Evolutionary conservation across 2,113 vertebrate species (phyloP).

Genomic region (Hemicordylus capensis): DNA sequence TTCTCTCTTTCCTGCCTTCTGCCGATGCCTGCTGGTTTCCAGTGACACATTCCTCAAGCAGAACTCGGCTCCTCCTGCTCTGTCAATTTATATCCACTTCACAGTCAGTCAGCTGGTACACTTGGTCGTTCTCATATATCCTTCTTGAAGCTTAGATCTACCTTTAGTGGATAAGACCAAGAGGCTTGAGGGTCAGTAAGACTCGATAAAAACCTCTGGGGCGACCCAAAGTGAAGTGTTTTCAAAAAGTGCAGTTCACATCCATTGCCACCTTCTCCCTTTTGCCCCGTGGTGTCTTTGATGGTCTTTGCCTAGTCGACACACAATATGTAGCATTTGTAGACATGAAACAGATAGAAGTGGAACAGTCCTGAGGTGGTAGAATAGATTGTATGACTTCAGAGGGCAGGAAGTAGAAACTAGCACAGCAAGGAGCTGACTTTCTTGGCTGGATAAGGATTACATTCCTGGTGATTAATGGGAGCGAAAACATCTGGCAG

Average conservation of each 20-base stretch:
- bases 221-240: background rate
- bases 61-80: too few species aligned
- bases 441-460: too few species aligned
- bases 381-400: too few species aligned
- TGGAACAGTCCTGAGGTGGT: too few species aligned
- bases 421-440: too few species aligned
- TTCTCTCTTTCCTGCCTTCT: background rate
- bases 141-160: background rate
- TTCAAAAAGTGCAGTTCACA: background rate
- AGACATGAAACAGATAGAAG: too few species aligned
- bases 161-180: background rate
- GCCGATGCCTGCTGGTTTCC: background rate
- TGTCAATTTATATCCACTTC: background rate
- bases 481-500: too few species aligned
- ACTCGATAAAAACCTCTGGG: background rate
- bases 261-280: background rate
- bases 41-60: too few species aligned
- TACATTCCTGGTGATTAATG: too few species aligned
- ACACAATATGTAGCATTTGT: too few species aligned
- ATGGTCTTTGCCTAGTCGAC: too few species aligned
- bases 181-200: background rate
- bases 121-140: background rate
- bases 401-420: too few species aligned
- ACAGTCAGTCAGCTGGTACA: background rate
- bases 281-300: background rate